Evolutionary conservation across 2,797 vertebrate genomes (phyloP), one percentile per base, ranked within the genome.

Genomic region (Pangasius krempfi): DNA sequence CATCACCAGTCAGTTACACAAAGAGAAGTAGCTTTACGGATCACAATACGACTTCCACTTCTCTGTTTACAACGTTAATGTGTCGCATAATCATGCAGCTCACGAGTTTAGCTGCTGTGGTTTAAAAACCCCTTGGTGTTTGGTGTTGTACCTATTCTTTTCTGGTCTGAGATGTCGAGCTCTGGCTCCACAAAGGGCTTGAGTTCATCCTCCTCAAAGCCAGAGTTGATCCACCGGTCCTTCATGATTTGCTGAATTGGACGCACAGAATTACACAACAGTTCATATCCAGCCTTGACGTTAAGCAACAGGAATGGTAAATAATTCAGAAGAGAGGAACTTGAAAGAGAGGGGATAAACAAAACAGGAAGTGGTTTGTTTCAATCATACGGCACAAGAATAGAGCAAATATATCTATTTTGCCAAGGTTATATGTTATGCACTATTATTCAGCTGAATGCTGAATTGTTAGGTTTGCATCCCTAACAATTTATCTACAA

Each of bases 211-310:
- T 97, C 97, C 72, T 98, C 98, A 60, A 96, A 96, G 33, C 97
- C 97, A 47, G 96, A 95, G 18, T 98, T 98, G 93, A 98, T 98
- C 98, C 97, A 99, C 76, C 97, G 97, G 93, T 98, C 98, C 95
- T 97, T 98, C 98, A 98, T 98, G 92, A 98, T 98, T 98, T 98
- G 98, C 98, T 98, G 90, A 85, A 88, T 72, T 60, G n/a, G 30
- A 52, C 16, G 50, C 27, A 87, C 18, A 76, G 9, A 37, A 40
- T 37, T 87, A 58, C 52, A 50, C n/a, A 54, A 62, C 5, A 22
- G 30, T 68, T 79, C n/a, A 68, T 80, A 30, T 81, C 0, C 54
- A 30, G 44, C 30, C 56, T 52, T 40, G 14, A 47, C 12, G 68
- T 50, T 87, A 37, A 87, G 83, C 18, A 81, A 83, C 25, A 86